Percentiles rank a stretch among this genome's conserved stretches.
These are phyloP conservation scores for Agonopterix alstromeriana DNA, from an alignment of 2,888 invertebrate species.

Conservation along the genomic window DNA sequence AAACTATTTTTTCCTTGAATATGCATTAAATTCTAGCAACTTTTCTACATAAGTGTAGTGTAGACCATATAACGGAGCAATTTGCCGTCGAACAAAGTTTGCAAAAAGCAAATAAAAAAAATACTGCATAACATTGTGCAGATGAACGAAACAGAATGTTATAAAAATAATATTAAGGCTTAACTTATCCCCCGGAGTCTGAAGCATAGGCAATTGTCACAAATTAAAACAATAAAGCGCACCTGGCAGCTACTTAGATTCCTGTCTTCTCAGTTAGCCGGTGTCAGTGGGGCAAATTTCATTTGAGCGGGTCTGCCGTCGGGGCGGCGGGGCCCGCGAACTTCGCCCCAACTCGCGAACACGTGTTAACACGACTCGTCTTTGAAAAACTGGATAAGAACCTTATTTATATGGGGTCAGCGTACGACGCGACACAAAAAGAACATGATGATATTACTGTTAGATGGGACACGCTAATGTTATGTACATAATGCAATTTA, in stretches of 20 bases:
- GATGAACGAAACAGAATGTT: too few species aligned
- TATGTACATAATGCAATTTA: slow-evolving; percentile 65
- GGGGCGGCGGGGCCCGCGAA: slow-evolving; percentile 28
- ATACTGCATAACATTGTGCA: too few species aligned
- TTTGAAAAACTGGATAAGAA: slow-evolving; percentile 70
- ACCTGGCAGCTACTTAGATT: slow-evolving; percentile 33
- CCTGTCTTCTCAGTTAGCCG: slow-evolving; percentile 33
- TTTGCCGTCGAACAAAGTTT: too few species aligned
- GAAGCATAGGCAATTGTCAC: slow-evolving; percentile 6
- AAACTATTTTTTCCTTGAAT: neutral
- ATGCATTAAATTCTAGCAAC: too few species aligned
- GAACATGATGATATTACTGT: slow-evolving; percentile 68
- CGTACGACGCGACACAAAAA: slow-evolving; percentile 63
- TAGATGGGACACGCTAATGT: slow-evolving; percentile 53
- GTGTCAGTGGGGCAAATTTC: slow-evolving; percentile 67
- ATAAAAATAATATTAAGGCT: too few species aligned
- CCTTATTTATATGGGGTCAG: slow-evolving; percentile 73
- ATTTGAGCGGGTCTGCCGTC: slow-evolving; percentile 39
- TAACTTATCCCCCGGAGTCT: too few species aligned
- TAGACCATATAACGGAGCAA: too few species aligned
- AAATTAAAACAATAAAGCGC: slow-evolving; percentile 37
- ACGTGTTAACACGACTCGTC: slow-evolving; percentile 69
- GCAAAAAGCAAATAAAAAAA: too few species aligned
- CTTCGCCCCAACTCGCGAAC: slow-evolving; percentile 54
- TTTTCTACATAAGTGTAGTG: too few species aligned